These are phyloP conservation scores for Dasypogon diadema DNA, from an alignment of 2,888 invertebrate species.

Conservation along the genomic window DNA sequence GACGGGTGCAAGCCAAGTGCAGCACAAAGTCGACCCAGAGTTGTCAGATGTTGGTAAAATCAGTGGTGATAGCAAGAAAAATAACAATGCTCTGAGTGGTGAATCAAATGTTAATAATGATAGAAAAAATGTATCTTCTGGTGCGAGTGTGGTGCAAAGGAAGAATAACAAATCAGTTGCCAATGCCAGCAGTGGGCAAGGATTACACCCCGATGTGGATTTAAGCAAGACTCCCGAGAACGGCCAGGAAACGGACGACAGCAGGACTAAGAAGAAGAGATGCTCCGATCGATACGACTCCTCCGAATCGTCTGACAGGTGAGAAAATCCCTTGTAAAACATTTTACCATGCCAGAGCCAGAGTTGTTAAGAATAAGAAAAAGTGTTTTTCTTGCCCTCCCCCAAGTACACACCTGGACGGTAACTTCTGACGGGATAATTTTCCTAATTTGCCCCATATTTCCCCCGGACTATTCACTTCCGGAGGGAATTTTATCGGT, in stretches of 20 bases:
- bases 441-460: no score
- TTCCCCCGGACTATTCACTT: no score
- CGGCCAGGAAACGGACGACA: constrained; percentile 70
- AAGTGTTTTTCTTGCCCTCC: no score
- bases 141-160: constrained; percentile 40
- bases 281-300: constrained; percentile 93
- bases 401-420: no score
- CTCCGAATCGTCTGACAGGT: constrained; percentile 95
- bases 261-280: constrained; percentile 84
- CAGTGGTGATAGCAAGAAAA: constrained; percentile 50
- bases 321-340: no score
- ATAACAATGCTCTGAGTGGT: constrained; percentile 14
- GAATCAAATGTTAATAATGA: constrained; percentile 19
- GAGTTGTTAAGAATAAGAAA: no score
- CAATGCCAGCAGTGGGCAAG: constrained; percentile 40
- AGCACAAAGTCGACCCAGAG: constrained; percentile 28
- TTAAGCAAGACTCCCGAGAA: constrained; percentile 62
- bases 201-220: constrained; percentile 20
- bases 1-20: constrained; percentile 30
- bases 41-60: constrained; percentile 36
- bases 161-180: not conserved
- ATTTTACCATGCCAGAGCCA: no score
- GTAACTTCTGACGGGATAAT: no score
- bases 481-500: no score
- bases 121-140: constrained; percentile 40